Evolutionary conservation across 2,797 vertebrate species (phyloP), one percentile per base, ranked within the genome.

Genomic region (Aselliscus stoliczkanus): DNA sequence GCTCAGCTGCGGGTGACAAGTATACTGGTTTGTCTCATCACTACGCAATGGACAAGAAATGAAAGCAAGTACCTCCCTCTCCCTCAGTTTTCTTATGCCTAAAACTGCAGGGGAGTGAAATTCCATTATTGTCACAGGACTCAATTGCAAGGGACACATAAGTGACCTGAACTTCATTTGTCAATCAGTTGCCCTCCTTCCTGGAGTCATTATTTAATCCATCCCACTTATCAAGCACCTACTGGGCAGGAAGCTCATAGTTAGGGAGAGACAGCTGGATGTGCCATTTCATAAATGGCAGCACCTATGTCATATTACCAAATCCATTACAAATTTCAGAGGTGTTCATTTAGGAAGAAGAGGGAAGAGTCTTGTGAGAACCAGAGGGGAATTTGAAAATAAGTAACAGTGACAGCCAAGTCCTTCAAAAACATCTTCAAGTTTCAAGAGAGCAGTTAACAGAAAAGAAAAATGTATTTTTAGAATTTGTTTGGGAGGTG

Each of bases 391-490:
- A 62, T 85, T 80, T 85, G 79, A 72, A 93, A 86, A 94, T 90
- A 65, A 95, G 56, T 70, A 82, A 80, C 70, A 91, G 11, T 84
- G 88, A 84, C 88, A 95, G 87, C 47, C 37, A 69, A 70, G 93
- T 88, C 85, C 73, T 97, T 92, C 85, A 80, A 85, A 86, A 29
- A 83, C 9, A 52, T 85, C 85, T 94, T 89, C 50, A 64, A 90
- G 87, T 96, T 96, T 96, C 79, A 96, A 97, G 93, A 97, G 93
- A 97, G 92, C 95, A 96, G 95, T 95, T 93, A 97, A 42, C 93
- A 95, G 67, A 80, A 96, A 92, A 96, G 79, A 90, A 92, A 96
- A 79, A 67, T 21, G 20, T 88, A 96, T 93, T 97, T 97, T 97
- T 97, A 93, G 88, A 95, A 91, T 44, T 56, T 95, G 94, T 94